These are phyloP conservation scores for Rhea americana DNA, from an alignment of 2,113 vertebrate species.

Conservation along the genomic window DNA sequence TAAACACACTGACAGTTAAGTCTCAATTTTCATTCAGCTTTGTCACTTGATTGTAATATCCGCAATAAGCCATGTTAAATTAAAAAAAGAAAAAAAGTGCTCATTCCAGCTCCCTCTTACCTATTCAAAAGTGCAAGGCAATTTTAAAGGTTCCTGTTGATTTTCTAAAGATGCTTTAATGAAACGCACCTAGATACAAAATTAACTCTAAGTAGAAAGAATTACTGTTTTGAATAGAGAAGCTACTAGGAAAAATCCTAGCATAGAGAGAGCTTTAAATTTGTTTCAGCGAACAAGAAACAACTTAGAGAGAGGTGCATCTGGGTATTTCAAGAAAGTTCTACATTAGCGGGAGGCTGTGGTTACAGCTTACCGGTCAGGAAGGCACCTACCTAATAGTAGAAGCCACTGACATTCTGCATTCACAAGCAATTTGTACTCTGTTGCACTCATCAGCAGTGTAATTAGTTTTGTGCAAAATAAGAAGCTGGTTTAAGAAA, in stretches of 20 bases:
- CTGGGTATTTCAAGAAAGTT: background rate
- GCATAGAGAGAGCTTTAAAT: background rate
- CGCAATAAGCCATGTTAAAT: background rate
- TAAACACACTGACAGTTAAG: background rate
- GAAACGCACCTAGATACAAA: background rate
- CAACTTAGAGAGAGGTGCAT: background rate
- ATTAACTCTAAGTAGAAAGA: background rate
- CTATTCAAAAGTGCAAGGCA: background rate
- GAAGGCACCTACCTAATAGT: background rate
- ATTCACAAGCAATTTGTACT: background rate
- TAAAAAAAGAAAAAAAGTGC: background rate
- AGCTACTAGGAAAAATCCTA: background rate
- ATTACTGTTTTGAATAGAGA: background rate
- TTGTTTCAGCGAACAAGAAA: background rate
- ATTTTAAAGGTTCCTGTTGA: background rate
- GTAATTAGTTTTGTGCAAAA: background rate
- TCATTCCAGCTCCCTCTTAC: background rate
- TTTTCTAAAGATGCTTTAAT: background rate
- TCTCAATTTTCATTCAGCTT: background rate
- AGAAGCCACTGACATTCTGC: background rate
- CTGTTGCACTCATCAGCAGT: background rate
- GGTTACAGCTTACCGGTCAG: background rate
- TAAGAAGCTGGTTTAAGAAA: background rate
- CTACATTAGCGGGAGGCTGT: rapidly evolving
- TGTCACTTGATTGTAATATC: background rate